phyloP scores from a whole-genome alignment of 2,113 vertebrate genomes.

The Eupsittula cactorum region DNA sequence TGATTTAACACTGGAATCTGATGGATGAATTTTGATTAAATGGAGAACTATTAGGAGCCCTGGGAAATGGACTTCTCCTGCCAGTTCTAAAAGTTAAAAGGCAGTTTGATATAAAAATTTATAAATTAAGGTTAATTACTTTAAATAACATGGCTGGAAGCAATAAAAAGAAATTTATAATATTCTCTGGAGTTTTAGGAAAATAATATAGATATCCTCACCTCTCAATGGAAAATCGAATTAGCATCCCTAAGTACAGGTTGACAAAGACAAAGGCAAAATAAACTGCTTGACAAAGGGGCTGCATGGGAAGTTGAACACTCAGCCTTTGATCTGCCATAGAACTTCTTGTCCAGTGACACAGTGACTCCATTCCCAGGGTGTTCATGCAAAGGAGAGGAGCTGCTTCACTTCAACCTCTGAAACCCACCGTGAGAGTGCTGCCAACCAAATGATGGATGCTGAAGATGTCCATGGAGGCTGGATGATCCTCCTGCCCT shows the following conservation, averaged over 20 bases:
- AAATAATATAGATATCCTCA: slow-evolving; percentile 78
- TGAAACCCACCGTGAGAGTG: not conserved
- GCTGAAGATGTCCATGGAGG: not conserved
- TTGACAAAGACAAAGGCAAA: slow-evolving; percentile 58
- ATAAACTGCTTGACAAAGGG: slow-evolving; percentile 33
- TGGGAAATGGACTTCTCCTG: slow-evolving; percentile 89
- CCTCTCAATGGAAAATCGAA: slow-evolving; percentile 71
- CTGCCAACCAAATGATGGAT: not conserved
- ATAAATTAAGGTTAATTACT: slow-evolving; percentile 99
- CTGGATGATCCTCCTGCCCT: not conserved
- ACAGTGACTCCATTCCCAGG: not conserved
- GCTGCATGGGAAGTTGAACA: not conserved
- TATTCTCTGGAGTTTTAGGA: slow-evolving; percentile 87
- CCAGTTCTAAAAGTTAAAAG: slow-evolving; percentile 91
- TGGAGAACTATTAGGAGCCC: slow-evolving; percentile 94
- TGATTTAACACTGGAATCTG: slow-evolving; percentile 99
- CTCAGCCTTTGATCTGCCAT: not conserved
- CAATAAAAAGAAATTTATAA: slow-evolving; percentile 83
- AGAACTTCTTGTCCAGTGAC: not conserved
- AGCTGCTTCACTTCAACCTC: not conserved
- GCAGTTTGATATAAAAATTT: slow-evolving; percentile 95
- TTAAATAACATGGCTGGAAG: slow-evolving; percentile 96
- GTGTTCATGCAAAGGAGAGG: not conserved
- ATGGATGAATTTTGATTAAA: slow-evolving; percentile 99
- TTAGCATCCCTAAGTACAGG: slow-evolving; percentile 52